Conservation (phyloP, 2,888 invertebrate genomes). For the Brachylomia viminalis region DNA sequence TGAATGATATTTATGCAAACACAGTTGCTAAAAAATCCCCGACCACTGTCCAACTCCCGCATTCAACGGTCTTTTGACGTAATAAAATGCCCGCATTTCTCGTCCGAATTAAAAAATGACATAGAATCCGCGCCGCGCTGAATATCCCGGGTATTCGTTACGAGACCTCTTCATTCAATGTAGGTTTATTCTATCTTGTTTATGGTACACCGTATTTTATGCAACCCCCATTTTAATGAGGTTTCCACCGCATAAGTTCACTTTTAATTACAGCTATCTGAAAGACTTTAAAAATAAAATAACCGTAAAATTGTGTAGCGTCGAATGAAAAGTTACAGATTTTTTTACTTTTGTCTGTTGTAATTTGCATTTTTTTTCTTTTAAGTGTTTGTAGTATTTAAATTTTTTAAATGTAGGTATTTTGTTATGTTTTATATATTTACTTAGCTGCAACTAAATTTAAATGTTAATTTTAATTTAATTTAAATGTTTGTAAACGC, state of each 20-base stretch:
- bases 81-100: conserved; percentile 51
- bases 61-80: conserved; percentile 58
- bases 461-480: too few relatives aligned
- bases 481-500: too few relatives aligned
- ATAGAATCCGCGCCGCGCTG: conserved; percentile 42
- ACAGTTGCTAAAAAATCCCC: conserved; percentile 52
- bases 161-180: conserved; percentile 59
- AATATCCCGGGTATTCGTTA: conserved; percentile 52
- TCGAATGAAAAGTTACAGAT: conserved; percentile 52
- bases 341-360: conserved; percentile 34
- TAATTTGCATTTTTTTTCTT: conserved; percentile 11
- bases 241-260: conserved; percentile 60
- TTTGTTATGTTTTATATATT: not conserved
- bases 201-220: conserved; percentile 46
- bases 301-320: conserved; percentile 63
- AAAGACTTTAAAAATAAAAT: conserved; percentile 67
- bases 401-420: not conserved
- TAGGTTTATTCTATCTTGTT: conserved; percentile 60
- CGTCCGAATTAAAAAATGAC: conserved; percentile 54
- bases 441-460: not conserved
- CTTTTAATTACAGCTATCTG: conserved; percentile 71
- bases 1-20: conserved; percentile 59
- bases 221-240: conserved; percentile 69
- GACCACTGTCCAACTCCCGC: conserved; percentile 41
- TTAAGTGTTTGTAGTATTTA: not conserved